Conservation (phyloP, 2,113 vertebrate species). For the Dasypus novemcinctus region DNA sequence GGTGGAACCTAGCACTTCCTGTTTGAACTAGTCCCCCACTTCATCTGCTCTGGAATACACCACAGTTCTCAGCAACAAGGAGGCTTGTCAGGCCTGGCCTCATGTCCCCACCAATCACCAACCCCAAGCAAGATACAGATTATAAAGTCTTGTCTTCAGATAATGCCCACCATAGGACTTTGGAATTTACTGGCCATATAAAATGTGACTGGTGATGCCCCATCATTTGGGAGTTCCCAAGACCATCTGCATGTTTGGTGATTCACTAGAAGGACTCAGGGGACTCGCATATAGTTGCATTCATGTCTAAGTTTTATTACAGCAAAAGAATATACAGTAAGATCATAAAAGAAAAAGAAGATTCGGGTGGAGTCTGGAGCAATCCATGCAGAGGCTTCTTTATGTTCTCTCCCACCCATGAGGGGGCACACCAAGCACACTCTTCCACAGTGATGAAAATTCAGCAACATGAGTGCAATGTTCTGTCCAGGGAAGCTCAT, state of each 20-base stretch:
- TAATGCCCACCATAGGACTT: conserved; percentile 6
- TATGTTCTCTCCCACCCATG: not conserved
- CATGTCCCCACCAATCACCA: conserved; percentile 4
- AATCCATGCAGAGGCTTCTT: not conserved
- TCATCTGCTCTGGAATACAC: conserved; percentile 22
- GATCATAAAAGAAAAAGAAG: not conserved
- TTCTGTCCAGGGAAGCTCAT: conserved; percentile 19
- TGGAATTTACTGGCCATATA: conserved; percentile 5
- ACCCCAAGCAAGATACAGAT: conserved; percentile 12
- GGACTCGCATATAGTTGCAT: not conserved
- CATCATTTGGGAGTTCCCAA: conserved; percentile 4
- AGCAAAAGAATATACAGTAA: too few relatives aligned
- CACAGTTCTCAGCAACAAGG: conserved; percentile 54
- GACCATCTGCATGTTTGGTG: not conserved
- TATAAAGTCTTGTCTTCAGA: conserved; percentile 37
- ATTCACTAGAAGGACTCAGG: conserved; percentile 8
- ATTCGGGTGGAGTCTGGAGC: not conserved
- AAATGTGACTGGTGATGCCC: conserved; percentile 15
- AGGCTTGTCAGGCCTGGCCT: conserved; percentile 29
- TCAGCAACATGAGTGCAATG: not conserved
- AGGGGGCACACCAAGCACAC: not conserved
- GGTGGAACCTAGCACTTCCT: conserved; percentile 40
- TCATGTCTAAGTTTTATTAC: conserved; percentile 19
- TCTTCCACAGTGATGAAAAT: not conserved
- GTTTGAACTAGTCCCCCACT: not conserved